A percentile compares a stretch with the other conserved stretches of the same genome.
phyloP scores from a whole-genome alignment of 2,113 vertebrate genomes.

The Coturnix japonica region DNA sequence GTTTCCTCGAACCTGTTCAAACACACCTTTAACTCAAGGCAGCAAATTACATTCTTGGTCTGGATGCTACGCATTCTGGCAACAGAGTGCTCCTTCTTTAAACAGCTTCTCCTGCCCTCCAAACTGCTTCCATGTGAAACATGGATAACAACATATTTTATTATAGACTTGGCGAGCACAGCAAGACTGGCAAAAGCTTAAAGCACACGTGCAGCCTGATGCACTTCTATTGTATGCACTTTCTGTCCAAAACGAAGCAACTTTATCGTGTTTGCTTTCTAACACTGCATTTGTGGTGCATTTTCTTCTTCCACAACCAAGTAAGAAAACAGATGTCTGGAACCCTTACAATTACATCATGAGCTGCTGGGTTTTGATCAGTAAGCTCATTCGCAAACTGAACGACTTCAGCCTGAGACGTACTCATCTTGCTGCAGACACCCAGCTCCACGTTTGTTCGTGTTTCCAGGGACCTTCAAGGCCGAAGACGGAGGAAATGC shows the following conservation, averaged over 20 bases:
- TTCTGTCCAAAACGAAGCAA: not conserved
- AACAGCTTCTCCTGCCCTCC: not conserved
- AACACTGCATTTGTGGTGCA: not conserved
- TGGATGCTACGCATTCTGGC: not conserved
- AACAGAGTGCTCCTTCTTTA: not conserved
- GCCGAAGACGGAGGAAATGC: not conserved
- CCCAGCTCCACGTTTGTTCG: accelerated
- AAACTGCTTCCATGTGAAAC: not conserved
- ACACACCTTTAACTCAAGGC: not conserved
- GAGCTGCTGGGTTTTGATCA: not conserved
- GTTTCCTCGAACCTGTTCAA: not conserved
- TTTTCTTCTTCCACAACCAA: not conserved
- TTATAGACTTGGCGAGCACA: not conserved
- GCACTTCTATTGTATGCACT: not conserved
- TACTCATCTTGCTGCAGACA: accelerated
- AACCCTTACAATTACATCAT: not conserved
- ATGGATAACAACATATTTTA: not conserved
- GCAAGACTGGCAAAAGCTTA: not conserved
- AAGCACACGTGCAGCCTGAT: not conserved
- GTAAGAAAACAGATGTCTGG: not conserved
- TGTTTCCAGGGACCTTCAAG: not conserved
- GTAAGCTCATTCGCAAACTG: accelerated
- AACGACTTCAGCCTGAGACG: not conserved
- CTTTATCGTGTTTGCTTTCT: not conserved
- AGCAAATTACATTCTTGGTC: not conserved